Evolutionary conservation across 2,888 invertebrate species (phyloP), one percentile per base, ranked within the genome.

Genomic region (Drosophila falleni): DNA sequence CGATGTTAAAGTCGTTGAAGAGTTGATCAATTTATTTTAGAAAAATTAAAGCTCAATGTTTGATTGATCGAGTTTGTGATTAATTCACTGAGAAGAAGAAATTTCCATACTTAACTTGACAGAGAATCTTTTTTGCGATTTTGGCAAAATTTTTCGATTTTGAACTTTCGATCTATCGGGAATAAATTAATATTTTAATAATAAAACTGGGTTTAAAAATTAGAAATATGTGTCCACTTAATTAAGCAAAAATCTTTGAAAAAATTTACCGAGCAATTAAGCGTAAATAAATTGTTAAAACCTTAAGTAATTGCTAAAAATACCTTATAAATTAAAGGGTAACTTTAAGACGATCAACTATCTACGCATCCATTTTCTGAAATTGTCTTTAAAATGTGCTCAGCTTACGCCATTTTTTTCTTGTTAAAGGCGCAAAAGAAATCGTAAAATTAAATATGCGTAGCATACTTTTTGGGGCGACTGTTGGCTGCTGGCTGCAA

Each of bases 381-480:
- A 37, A 78, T 54, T 78, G 74, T 58, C 66, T 73, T 74, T 65
- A 56, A 74, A 80, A 49, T 63, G 80, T 41, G 44, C 39, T 75
- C 44, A 49, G 41, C 75, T 63, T 41, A 56, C 53, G 41, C 35
- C 63, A 33, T 73, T 61, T 56, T 42, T 42, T 11, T 33, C 13
- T 16, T 35, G 41, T 55, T 33, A 23, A n/a, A 9, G 31, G 54
- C 60, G 71, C 33, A 59, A 80, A 71, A 77, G 59, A 77, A 76
- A 80, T 63, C 71, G 68, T 82, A 73, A 89, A 88, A 86, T 89
- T 82, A 76, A 79, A 89, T 86, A 84, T 89, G 90, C 80, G 77
- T 71, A 69, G 70, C 58, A 71, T 80, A 81, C 64, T 68, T 56
- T 68, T 68, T 49, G 42, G 53, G 42, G 50, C 9, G 26, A 37